These are phyloP conservation scores for Octodon degus DNA, from an alignment of 2,113 vertebrate genomes.

Conservation along the genomic window DNA sequence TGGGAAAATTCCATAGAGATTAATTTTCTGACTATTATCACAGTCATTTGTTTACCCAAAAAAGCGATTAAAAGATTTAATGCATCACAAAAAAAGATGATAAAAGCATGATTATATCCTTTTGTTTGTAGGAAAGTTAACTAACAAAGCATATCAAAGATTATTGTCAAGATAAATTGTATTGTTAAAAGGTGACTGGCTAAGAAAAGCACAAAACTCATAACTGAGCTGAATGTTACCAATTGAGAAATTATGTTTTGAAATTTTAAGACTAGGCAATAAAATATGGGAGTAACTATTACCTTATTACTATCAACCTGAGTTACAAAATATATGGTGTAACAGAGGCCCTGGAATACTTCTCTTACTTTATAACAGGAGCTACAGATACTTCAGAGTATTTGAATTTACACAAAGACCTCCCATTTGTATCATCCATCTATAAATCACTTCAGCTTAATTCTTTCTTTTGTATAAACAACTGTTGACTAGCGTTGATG, in stretches of 20 bases:
- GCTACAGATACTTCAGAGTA: not conserved
- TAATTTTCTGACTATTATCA: conserved; percentile 35
- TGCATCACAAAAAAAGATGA: conserved; percentile 33
- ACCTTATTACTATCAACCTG: not conserved
- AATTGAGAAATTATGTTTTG: conserved; percentile 5
- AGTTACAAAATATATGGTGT: not conserved
- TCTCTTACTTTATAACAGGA: not conserved
- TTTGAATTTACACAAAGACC: not conserved
- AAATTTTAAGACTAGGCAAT: conserved; percentile 11
- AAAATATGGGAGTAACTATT: not conserved
- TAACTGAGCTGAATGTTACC: not conserved
- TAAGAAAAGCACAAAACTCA: conserved; percentile 10
- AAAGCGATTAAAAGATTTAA: conserved; percentile 18
- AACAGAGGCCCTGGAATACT: not conserved
- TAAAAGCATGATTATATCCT: not conserved
- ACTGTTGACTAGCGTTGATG: not conserved
- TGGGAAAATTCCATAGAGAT: not conserved
- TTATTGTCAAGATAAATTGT: not conserved
- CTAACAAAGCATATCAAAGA: conserved; percentile 4
- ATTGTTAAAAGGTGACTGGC: not conserved
- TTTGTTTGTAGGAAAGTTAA: conserved; percentile 11
- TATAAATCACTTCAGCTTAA: not conserved
- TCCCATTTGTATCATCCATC: not conserved
- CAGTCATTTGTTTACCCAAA: not conserved
- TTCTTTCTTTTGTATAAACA: not conserved